Percentiles rank a stretch among this genome's conserved stretches.
These are phyloP conservation scores for Gibbula magus DNA, from an alignment of 2,888 invertebrate genomes.

Conservation along the genomic window DNA sequence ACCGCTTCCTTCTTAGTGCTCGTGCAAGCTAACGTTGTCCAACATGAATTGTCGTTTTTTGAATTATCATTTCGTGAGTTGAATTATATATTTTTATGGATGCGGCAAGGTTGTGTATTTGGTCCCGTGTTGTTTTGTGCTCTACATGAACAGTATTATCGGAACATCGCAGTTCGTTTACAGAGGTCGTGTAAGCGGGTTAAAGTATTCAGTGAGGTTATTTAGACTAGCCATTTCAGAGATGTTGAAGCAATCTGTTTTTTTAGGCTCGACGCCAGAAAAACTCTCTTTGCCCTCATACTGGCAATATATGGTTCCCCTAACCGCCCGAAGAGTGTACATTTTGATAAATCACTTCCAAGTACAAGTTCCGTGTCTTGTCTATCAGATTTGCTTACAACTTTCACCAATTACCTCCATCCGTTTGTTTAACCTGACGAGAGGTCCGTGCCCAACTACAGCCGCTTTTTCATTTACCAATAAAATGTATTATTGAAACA, in stretches of 20 bases:
- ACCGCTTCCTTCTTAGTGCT: no score
- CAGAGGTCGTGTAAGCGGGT: no score
- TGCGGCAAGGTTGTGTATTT: no score
- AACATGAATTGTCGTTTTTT: no score
- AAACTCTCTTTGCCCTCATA: conserved; percentile 8
- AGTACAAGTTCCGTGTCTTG: background rate
- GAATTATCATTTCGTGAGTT: no score
- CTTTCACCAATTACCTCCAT: background rate
- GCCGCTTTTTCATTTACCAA: background rate
- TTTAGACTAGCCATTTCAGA: background rate
- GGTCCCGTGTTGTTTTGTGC: no score
- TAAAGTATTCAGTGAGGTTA: background rate
- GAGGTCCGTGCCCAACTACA: background rate
- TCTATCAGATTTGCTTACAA: background rate
- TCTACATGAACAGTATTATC: no score
- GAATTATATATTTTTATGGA: no score
- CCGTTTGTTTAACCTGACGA: background rate
- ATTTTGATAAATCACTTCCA: conserved; percentile 3
- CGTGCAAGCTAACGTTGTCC: no score
- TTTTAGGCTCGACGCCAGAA: conserved; percentile 4
- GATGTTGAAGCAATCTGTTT: background rate
- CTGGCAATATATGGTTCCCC: background rate
- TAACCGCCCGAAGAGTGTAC: background rate
- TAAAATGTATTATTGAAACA: conserved; percentile 1
- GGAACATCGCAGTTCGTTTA: no score